Evolutionary conservation across 2,113 vertebrate species (phyloP).

Genomic region (Progne subis): DNA sequence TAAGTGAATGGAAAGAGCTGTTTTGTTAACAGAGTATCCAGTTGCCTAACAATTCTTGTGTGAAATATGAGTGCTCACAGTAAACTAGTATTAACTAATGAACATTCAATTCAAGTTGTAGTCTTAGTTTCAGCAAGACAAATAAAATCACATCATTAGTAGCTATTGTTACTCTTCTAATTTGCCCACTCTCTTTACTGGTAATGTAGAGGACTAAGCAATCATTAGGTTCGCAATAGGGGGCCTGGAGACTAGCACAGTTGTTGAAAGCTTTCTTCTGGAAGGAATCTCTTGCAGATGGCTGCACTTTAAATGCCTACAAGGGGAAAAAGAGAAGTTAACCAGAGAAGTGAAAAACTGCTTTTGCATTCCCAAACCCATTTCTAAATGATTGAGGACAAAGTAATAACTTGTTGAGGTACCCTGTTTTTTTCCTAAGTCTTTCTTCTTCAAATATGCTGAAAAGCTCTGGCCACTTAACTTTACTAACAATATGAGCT

Average conservation of each 20-base stretch:
- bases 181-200: background rate
- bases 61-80: constrained; percentile 12
- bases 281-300: background rate
- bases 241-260: background rate
- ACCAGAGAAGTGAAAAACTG: background rate
- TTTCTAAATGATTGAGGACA: background rate
- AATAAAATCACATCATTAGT: background rate
- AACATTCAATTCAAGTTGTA: constrained; percentile 13
- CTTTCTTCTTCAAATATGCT: background rate
- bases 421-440: background rate
- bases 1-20: constrained; percentile 3
- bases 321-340: background rate
- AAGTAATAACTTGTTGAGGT: background rate
- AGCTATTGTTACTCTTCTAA: background rate
- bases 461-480: background rate
- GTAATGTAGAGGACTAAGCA: background rate
- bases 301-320: background rate
- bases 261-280: background rate
- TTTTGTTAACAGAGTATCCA: background rate
- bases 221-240: background rate
- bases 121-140: background rate
- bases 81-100: background rate
- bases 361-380: background rate
- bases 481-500: background rate
- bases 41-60: background rate